These are phyloP conservation scores for Zeugodacus cucurbitae DNA, from an alignment of 1,140 invertebrate genomes.

Conservation along the genomic window DNA sequence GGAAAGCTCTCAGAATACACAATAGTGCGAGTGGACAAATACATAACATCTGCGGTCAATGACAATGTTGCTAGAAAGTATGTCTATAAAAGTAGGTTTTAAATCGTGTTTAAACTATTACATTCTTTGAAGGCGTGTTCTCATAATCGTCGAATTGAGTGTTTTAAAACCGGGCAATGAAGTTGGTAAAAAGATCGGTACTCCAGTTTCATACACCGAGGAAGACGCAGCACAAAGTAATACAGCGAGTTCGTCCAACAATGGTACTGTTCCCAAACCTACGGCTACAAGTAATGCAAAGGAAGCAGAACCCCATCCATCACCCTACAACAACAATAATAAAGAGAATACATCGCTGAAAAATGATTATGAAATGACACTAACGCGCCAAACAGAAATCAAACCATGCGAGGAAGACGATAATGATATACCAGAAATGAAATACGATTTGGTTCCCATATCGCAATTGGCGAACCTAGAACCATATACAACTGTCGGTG, in stretches of 20 bases:
- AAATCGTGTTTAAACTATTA: no score
- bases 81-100: constrained; percentile 43
- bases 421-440: constrained; percentile 77
- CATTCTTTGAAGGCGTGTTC: constrained; percentile 73
- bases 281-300: constrained; percentile 47
- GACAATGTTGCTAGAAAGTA: constrained; percentile 69
- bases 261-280: constrained; percentile 42
- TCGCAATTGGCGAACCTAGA: constrained; percentile 77
- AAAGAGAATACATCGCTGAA: constrained; percentile 71
- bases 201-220: constrained; percentile 73
- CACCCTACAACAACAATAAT: constrained; percentile 50
- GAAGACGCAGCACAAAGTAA: constrained; percentile 43
- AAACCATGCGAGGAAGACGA: constrained; percentile 74
- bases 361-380: constrained; percentile 97
- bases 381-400: constrained; percentile 84
- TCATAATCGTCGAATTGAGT: constrained; percentile 84
- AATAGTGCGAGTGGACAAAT: constrained; percentile 80
- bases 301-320: constrained; percentile 48
- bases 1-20: constrained; percentile 79
- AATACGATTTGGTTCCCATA: constrained; percentile 86
- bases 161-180: constrained; percentile 77
- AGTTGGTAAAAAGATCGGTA: constrained; percentile 81
- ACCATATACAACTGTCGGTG: constrained; percentile 78
- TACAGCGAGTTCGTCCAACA: constrained; percentile 24
- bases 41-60: constrained; percentile 83